Evolutionary conservation across 2,797 vertebrate genomes (phyloP).

Genomic region (Muscicapa comitata): DNA sequence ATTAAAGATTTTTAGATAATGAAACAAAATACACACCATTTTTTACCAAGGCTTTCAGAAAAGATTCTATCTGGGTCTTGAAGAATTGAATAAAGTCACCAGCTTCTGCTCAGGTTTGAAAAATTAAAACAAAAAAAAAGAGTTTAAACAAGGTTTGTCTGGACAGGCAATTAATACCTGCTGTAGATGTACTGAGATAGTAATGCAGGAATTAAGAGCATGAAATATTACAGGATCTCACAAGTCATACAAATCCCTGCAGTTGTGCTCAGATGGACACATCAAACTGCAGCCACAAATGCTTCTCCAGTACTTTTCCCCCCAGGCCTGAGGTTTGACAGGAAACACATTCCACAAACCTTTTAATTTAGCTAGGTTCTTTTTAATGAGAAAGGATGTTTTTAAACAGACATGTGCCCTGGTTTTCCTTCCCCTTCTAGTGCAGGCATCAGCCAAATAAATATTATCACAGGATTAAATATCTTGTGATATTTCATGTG

Average conservation of each 20-base stretch:
- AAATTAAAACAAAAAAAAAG: background rate
- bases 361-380: conserved; percentile 13
- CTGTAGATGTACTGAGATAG: background rate
- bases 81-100: background rate
- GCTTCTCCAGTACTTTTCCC: background rate
- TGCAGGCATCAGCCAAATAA: background rate
- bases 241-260: background rate
- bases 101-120: background rate
- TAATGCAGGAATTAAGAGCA: background rate
- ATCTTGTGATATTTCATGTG: background rate
- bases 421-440: conserved; percentile 3
- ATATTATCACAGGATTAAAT: conserved; percentile 44
- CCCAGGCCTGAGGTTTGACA: background rate
- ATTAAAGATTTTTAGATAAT: conserved; percentile 28
- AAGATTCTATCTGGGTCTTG: background rate
- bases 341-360: conserved; percentile 25
- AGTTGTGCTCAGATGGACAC: background rate
- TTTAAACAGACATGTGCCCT: background rate
- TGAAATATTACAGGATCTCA: background rate
- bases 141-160: background rate
- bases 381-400: conserved; percentile 45
- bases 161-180: background rate
- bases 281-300: background rate
- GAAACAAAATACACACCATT: background rate
- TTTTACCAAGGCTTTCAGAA: background rate